Conservation (phyloP, 2,888 invertebrate genomes). For the Diaphora mendica region DNA sequence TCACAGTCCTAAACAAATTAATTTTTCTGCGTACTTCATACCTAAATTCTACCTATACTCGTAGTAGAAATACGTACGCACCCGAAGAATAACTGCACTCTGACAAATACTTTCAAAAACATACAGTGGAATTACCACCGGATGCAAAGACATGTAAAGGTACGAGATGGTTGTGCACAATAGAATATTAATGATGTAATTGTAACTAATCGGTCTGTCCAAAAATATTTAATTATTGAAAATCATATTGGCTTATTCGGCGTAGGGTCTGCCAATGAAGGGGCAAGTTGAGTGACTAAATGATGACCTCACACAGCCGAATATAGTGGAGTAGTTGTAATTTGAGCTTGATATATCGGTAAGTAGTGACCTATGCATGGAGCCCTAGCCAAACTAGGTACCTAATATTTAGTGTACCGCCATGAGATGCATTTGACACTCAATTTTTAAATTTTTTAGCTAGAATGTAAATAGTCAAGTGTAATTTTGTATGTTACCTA, state of each 20-base stretch:
- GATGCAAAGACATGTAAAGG: constrained; percentile 65
- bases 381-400: constrained; percentile 78
- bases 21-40: constrained; percentile 22
- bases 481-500: constrained; percentile 85
- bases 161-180: constrained; percentile 85
- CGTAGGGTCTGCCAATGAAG: constrained; percentile 51
- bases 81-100: constrained; percentile 20
- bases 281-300: constrained; percentile 32
- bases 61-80: not conserved
- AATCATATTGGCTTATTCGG: constrained; percentile 64
- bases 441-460: constrained; percentile 73
- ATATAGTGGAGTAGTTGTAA: constrained; percentile 59
- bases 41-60: not conserved
- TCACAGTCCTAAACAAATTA: constrained; percentile 36
- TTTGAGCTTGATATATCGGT: constrained; percentile 73
- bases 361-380: constrained; percentile 77
- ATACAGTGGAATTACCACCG: constrained; percentile 43
- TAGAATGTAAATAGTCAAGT: constrained; percentile 82
- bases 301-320: constrained; percentile 45
- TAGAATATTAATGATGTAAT: constrained; percentile 74
- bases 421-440: constrained; percentile 67
- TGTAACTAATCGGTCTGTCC: constrained; percentile 80
- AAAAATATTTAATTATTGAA: constrained; percentile 57
- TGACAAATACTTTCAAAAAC: not conserved
- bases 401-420: constrained; percentile 75